Percentiles rank a stretch among this genome's conserved stretches.
phyloP scores from a whole-genome alignment of 2,113 vertebrate species.

The Brachyistius frenatus region DNA sequence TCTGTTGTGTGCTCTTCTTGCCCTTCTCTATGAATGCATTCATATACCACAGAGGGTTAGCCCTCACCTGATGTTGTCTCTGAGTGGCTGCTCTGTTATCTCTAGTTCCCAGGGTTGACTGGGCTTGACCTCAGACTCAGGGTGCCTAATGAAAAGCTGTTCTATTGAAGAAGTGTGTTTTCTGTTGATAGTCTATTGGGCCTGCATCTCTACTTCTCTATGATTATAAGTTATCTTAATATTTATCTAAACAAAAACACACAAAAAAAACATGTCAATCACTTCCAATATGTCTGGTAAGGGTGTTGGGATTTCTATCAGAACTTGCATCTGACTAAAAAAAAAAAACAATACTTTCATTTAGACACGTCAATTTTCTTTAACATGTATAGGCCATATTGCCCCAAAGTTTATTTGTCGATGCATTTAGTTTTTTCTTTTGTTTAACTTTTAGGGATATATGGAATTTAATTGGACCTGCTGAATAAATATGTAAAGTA shows the following conservation, averaged over 20 bases:
- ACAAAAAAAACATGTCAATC: conserved; percentile 26
- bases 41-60: conserved; percentile 4
- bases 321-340: not conserved
- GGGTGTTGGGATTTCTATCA: not conserved
- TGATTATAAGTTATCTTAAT: conserved; percentile 22
- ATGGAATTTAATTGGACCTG: not conserved
- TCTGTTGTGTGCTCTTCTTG: not conserved
- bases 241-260: conserved; percentile 4
- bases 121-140: conserved; percentile 12
- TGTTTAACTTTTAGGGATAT: not conserved
- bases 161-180: conserved; percentile 10
- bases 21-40: not conserved
- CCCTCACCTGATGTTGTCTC: conserved; percentile 3
- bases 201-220: conserved; percentile 9
- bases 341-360: not conserved
- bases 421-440: not conserved
- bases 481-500: not conserved
- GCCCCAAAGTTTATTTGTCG: too few species aligned
- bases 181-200: conserved; percentile 24
- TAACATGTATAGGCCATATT: not conserved
- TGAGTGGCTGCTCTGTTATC: conserved; percentile 45
- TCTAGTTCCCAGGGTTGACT: conserved; percentile 17
- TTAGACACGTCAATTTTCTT: not conserved
- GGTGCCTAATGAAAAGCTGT: conserved; percentile 26
- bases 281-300: conserved; percentile 1